Percentiles rank a stretch among this genome's conserved stretches.
Evolutionary conservation across 1,140 invertebrate genomes (phyloP).

Genomic region (Drosophila sucinea): DNA sequence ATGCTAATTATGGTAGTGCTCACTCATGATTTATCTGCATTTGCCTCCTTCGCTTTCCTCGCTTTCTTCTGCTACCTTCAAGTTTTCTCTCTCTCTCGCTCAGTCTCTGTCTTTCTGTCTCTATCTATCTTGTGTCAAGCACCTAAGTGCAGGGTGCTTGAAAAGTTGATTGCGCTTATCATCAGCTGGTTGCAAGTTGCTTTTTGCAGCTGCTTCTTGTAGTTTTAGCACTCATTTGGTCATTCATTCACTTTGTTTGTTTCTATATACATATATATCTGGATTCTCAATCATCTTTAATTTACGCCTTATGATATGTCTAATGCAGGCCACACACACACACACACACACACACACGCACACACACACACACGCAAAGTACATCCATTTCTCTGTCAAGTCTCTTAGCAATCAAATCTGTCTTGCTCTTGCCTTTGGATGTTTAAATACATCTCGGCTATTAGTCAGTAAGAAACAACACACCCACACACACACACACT

Average conservation of each 20-base stretch:
- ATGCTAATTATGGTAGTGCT: no score
- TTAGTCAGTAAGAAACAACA: constrained; percentile 48
- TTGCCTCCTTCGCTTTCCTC: no score
- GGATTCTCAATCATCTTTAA: constrained; percentile 49
- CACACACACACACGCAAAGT: background rate
- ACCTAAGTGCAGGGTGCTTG: background rate
- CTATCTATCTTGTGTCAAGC: background rate
- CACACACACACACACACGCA: background rate
- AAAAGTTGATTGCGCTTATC: constrained; percentile 7
- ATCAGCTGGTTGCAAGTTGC: background rate
- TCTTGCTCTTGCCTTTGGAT: constrained; percentile 17
- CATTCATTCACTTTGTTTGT: background rate
- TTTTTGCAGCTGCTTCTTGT: background rate
- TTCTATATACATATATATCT: background rate
- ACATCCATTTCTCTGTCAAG: background rate
- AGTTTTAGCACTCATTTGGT: constrained; percentile 9
- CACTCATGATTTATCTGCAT: no score
- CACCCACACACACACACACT: background rate
- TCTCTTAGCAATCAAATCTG: constrained; percentile 34
- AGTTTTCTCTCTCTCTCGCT: background rate
- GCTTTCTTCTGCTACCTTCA: no score
- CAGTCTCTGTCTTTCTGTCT: background rate
- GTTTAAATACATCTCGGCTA: constrained; percentile 40
- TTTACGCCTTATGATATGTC: constrained; percentile 49
- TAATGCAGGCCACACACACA: constrained; percentile 34